These are phyloP conservation scores for Bombus superbus DNA, from an alignment of 1,140 invertebrate species.

Conservation along the genomic window DNA sequence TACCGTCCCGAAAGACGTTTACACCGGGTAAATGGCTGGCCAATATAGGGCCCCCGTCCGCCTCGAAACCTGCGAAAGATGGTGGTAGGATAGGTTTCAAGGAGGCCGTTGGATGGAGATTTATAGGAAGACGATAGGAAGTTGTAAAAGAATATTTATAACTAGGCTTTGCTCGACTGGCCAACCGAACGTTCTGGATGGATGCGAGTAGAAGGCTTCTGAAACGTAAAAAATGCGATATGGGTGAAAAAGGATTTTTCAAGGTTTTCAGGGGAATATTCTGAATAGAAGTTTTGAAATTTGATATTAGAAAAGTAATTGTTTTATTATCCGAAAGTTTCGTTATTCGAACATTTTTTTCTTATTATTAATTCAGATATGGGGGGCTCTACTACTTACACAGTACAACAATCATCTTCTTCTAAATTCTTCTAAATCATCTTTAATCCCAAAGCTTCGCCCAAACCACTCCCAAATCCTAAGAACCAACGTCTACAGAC, in stretches of 20 bases:
- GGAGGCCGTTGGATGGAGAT: conserved; percentile 36
- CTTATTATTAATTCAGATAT: too few relatives aligned
- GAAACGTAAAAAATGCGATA: background rate
- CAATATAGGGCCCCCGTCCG: conserved; percentile 42
- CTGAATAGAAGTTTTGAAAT: too few relatives aligned
- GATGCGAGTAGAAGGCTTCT: background rate
- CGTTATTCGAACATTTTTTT: too few relatives aligned
- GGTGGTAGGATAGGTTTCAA: conserved; percentile 48
- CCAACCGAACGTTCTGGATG: background rate
- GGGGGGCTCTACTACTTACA: too few relatives aligned
- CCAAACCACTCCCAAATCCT: background rate
- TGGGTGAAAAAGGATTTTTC: background rate
- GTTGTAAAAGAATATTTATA: conserved; percentile 53
- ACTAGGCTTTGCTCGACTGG: background rate
- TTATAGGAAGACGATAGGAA: conserved; percentile 49
- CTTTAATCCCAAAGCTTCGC: background rate
- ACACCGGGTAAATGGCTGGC: conserved; percentile 59
- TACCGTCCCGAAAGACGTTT: conserved; percentile 38
- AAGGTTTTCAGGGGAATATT: background rate
- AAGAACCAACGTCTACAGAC: background rate
- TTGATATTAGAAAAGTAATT: too few relatives aligned
- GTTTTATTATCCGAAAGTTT: too few relatives aligned
- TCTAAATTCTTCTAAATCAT: background rate
- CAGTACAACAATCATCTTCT: background rate
- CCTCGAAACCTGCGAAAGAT: conserved; percentile 39